These are phyloP conservation scores for Platyrinchus mystaceus DNA, from an alignment of 2,797 vertebrate genomes.

Conservation along the genomic window DNA sequence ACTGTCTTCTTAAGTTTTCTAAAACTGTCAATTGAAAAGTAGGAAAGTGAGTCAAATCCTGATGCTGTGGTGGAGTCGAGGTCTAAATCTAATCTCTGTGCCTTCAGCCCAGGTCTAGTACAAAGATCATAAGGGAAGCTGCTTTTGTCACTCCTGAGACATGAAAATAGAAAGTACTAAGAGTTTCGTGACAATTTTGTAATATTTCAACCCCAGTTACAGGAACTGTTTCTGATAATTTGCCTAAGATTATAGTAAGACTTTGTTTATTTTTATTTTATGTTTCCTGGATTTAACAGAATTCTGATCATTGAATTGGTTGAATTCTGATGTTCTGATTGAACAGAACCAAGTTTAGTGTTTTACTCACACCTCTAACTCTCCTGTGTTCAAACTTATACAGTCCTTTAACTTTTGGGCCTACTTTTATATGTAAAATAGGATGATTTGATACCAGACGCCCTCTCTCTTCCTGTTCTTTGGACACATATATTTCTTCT, in stretches of 20 bases:
- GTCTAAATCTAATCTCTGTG: neutral
- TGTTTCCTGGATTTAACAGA: neutral
- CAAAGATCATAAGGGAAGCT: neutral
- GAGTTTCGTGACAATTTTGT: neutral
- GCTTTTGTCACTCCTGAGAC: neutral
- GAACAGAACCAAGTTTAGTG: neutral
- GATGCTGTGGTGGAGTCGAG: neutral
- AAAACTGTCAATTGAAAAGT: neutral
- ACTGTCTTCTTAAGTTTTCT: neutral
- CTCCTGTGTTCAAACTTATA: neutral
- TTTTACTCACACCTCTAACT: neutral
- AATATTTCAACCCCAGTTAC: neutral
- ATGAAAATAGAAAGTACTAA: neutral
- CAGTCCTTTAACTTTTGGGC: neutral
- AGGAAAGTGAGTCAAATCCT: neutral
- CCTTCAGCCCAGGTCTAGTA: neutral
- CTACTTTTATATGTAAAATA: neutral
- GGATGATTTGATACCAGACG: neutral
- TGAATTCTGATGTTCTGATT: neutral
- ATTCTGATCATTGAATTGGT: neutral
- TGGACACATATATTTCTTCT: neutral
- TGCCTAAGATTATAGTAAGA: neutral
- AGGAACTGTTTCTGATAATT: neutral
- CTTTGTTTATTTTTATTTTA: neutral
- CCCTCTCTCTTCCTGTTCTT: neutral